These are phyloP conservation scores for Anarhynchus alexandrinus DNA, from an alignment of 2,113 vertebrate genomes.

Conservation along the genomic window DNA sequence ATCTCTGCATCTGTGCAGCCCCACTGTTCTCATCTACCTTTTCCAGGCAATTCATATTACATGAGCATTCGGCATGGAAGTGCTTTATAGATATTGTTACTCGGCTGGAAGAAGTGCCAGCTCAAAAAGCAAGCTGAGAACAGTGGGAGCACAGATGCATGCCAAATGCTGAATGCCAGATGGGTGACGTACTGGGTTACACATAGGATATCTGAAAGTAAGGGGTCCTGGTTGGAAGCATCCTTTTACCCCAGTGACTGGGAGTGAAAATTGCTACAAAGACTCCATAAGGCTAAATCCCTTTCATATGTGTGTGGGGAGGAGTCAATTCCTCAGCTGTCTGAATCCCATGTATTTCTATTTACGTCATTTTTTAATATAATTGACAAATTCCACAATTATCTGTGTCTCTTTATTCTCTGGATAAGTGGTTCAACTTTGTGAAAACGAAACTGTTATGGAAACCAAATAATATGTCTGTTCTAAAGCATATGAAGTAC, in stretches of 20 bases:
- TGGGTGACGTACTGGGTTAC: neutral
- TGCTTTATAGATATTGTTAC: neutral
- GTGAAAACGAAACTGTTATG: neutral
- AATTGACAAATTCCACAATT: neutral
- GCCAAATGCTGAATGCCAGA: neutral
- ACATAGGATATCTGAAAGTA: neutral
- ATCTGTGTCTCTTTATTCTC: neutral
- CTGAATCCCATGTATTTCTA: neutral
- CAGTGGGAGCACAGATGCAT: neutral
- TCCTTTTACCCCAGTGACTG: neutral
- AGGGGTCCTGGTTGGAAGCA: neutral
- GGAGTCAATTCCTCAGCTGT: neutral
- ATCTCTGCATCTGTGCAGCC: neutral
- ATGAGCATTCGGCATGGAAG: neutral
- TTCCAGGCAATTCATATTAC: neutral
- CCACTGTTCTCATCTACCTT: neutral
- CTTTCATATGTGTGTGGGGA: neutral
- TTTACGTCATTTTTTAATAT: neutral
- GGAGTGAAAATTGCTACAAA: neutral
- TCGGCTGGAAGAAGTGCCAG: neutral
- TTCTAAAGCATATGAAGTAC: neutral
- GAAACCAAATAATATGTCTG: neutral
- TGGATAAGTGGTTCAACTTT: neutral
- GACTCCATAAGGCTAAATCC: neutral
- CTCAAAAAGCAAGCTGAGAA: neutral